A percentile compares a stretch with the other conserved stretches of the same genome.
phyloP scores from a whole-genome alignment of 2,113 vertebrate genomes.

The Bothrops jararaca region DNA sequence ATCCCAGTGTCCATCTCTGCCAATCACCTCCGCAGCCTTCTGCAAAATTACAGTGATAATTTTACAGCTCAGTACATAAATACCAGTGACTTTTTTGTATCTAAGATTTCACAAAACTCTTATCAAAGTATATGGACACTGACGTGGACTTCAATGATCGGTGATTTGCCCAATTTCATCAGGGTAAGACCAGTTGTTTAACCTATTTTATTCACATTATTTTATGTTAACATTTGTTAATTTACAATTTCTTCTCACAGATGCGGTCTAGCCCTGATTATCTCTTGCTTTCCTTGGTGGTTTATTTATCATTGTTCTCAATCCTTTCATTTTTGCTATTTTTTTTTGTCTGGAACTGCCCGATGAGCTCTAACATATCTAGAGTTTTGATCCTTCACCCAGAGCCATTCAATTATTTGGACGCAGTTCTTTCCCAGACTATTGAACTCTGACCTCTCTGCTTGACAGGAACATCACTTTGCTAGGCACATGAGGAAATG shows the following conservation, averaged over 20 bases:
- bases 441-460: background rate
- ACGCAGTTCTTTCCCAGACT: background rate
- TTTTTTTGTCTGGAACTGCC: background rate
- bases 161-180: constrained; percentile 70
- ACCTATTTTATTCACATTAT: background rate
- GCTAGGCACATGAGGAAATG: background rate
- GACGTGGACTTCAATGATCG: constrained; percentile 64
- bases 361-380: background rate
- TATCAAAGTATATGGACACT: constrained; percentile 70
- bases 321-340: background rate
- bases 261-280: background rate
- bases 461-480: background rate
- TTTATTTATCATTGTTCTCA: background rate
- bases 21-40: constrained; percentile 50
- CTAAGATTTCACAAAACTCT: constrained; percentile 58
- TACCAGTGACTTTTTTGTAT: constrained; percentile 62
- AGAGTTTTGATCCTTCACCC: background rate
- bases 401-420: background rate
- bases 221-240: background rate
- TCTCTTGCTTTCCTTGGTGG: background rate
- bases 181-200: constrained; percentile 46
- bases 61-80: constrained; percentile 59
- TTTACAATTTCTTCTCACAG: background rate
- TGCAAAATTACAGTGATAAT: constrained; percentile 52
- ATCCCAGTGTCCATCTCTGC: constrained; percentile 65